Percentiles rank a stretch among this genome's conserved stretches.
Evolutionary conservation across 1,140 invertebrate genomes (phyloP).

Genomic region (Heliothis virescens): DNA sequence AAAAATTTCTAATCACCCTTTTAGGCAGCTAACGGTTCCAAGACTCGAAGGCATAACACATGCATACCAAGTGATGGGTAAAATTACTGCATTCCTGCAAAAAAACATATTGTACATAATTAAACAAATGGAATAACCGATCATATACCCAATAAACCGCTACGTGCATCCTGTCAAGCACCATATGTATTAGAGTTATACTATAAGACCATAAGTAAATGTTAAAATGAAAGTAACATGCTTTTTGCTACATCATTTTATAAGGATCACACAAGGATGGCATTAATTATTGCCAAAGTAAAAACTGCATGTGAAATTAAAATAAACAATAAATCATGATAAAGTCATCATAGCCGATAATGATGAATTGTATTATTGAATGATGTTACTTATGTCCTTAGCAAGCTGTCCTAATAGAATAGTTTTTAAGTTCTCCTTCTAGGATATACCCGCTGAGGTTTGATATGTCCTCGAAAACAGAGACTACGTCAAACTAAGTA

Average conservation of each 20-base stretch:
- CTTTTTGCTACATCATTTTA: not conserved
- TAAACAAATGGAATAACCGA: constrained; percentile 10
- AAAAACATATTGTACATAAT: not conserved
- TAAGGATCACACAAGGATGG: too few relatives aligned
- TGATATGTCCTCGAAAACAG: not conserved
- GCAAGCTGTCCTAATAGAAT: not conserved
- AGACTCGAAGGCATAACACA: not conserved
- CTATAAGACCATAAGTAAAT: not conserved
- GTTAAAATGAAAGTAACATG: constrained; percentile 13
- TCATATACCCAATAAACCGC: not conserved
- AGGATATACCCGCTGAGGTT: not conserved
- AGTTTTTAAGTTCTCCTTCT: not conserved
- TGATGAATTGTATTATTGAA: not conserved
- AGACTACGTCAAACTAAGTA: not conserved
- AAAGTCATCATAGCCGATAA: not conserved
- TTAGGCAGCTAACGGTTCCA: too few relatives aligned
- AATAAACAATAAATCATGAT: not conserved
- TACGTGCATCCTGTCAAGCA: not conserved
- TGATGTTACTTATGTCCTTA: not conserved
- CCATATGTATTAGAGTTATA: constrained; percentile 4
- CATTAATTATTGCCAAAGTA: not conserved
- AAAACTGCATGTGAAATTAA: not conserved
- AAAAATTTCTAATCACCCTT: too few relatives aligned
- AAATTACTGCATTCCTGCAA: not conserved
- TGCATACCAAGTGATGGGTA: not conserved